phyloP scores from a whole-genome alignment of 2,888 invertebrate genomes.

The Diaprepes abbreviatus region DNA sequence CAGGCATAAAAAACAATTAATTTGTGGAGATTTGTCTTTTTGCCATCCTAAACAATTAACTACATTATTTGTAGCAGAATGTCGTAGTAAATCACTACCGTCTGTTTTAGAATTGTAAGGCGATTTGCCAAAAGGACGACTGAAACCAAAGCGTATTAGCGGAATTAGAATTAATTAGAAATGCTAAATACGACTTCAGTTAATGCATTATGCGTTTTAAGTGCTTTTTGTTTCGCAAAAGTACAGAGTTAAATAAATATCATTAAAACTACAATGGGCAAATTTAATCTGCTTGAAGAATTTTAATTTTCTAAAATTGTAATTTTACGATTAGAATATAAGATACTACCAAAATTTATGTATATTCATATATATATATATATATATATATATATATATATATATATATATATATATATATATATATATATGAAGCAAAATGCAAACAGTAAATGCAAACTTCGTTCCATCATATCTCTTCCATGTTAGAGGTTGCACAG shows the following conservation, averaged over 20 bases:
- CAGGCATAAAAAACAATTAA: constrained; percentile 13
- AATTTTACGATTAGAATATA: too few relatives aligned
- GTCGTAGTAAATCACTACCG: constrained; percentile 31
- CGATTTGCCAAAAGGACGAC: constrained; percentile 41
- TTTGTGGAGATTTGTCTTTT: constrained; percentile 16
- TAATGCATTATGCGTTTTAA: constrained; percentile 26
- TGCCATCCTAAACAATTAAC: constrained; percentile 22
- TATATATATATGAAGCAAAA: too few relatives aligned
- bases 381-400: too few relatives aligned
- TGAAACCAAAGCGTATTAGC: constrained; percentile 30
- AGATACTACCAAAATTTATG: too few relatives aligned
- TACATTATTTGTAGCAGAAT: constrained; percentile 30
- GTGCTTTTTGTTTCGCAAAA: constrained; percentile 13
- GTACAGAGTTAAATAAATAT: constrained; percentile 1
- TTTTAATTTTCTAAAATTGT: background rate
- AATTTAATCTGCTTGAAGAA: background rate
- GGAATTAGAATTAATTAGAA: constrained; percentile 40
- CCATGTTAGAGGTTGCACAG: too few relatives aligned
- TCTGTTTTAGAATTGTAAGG: constrained; percentile 36
- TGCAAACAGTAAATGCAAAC: too few relatives aligned
- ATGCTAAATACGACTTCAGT: constrained; percentile 30
- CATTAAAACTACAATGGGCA: background rate
- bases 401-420: too few relatives aligned
- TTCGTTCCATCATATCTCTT: too few relatives aligned
- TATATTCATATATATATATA: too few relatives aligned